Evolutionary conservation across 2,113 vertebrate species (phyloP).

Genomic region (Emydocephalus ijimae): DNA sequence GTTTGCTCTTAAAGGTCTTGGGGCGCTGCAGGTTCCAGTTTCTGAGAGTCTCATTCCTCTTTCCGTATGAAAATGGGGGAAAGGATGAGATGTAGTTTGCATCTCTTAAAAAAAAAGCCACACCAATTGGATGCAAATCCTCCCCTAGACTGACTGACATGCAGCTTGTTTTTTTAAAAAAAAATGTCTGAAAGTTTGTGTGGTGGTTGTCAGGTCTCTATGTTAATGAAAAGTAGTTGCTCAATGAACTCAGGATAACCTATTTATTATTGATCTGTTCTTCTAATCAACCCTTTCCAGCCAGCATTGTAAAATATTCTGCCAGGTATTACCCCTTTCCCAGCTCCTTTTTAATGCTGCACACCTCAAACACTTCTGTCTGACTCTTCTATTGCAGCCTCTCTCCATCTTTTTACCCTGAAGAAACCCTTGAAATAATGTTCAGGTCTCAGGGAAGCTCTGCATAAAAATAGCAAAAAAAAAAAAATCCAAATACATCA

Average conservation of each 20-base stretch:
- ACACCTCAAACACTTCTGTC: background rate
- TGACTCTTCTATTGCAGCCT: background rate
- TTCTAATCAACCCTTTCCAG: background rate
- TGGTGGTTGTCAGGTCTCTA: conserved; percentile 32
- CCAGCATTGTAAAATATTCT: background rate
- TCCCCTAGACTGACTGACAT: conserved; percentile 11
- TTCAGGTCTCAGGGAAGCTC: background rate
- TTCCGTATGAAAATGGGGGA: background rate
- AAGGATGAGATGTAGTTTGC: background rate
- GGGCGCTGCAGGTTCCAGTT: background rate
- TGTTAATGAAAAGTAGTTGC: conserved; percentile 33
- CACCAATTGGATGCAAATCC: conserved; percentile 7
- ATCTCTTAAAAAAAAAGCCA: conserved; percentile 13
- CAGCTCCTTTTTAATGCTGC: background rate
- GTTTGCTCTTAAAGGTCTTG: background rate
- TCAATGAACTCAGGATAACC: conserved; percentile 61
- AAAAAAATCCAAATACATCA: background rate
- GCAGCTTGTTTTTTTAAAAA: background rate
- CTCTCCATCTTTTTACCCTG: background rate
- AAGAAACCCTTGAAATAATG: background rate
- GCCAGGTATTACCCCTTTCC: background rate
- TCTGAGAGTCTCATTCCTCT: background rate
- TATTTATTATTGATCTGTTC: conserved; percentile 63
- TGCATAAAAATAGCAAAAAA: background rate
- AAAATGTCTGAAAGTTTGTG: conserved; percentile 30